phyloP scores from a whole-genome alignment of 2,888 invertebrate genomes.

The Drosophila pseudotalamancana region DNA sequence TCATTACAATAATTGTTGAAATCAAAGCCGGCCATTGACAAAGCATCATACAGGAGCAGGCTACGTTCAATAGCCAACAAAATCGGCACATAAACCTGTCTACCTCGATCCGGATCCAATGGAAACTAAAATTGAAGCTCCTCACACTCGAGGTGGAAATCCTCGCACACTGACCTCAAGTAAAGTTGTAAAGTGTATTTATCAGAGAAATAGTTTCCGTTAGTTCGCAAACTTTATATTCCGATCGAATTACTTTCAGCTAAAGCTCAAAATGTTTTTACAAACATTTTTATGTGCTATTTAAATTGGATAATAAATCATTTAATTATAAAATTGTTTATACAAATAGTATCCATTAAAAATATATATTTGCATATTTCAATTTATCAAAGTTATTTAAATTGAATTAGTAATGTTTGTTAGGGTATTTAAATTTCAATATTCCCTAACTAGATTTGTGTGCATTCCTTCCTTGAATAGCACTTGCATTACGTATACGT shows the following conservation, averaged over 20 bases:
- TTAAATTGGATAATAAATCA: neutral
- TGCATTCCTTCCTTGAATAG: neutral
- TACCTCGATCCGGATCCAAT: constrained; percentile 2
- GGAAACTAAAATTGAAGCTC: constrained; percentile 11
- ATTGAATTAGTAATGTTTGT: neutral
- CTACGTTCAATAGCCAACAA: constrained; percentile 1
- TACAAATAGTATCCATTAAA: too few species aligned
- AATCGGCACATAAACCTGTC: constrained; percentile 1
- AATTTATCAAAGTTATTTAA: too few species aligned
- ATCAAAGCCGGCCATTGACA: constrained; percentile 45
- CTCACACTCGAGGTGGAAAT: neutral
- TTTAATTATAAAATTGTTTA: neutral
- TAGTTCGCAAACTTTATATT: too few species aligned
- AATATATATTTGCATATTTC: too few species aligned
- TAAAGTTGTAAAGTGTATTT: neutral
- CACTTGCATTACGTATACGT: constrained; percentile 29
- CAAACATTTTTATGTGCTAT: neutral
- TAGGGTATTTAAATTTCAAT: constrained; percentile 6
- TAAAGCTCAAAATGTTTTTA: neutral
- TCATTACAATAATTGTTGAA: constrained; percentile 70
- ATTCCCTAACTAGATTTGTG: neutral
- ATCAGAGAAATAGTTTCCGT: neutral
- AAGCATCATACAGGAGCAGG: constrained; percentile 5
- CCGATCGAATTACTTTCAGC: neutral
- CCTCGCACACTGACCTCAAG: neutral